phyloP scores from a whole-genome alignment of 2,888 invertebrate genomes.

The Epinotia brunnichana region DNA sequence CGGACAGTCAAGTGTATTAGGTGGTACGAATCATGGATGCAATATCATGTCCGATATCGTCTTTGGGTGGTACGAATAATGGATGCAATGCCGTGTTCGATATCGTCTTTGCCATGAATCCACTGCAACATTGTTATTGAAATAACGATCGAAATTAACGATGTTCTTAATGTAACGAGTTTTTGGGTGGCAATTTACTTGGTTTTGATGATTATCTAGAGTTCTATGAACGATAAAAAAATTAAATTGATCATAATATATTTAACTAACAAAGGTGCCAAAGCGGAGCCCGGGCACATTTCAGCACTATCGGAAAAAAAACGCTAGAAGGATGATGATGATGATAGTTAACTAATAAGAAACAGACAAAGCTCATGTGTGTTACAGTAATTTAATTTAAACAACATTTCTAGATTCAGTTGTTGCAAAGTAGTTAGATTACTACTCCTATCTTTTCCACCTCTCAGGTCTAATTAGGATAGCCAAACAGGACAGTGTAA shows the following conservation, averaged over 20 bases:
- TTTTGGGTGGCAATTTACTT: too few species aligned
- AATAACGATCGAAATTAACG: neutral
- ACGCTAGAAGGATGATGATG: too few species aligned
- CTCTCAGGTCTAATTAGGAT: conserved; percentile 23
- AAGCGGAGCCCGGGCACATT: too few species aligned
- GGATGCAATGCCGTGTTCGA: conserved; percentile 1
- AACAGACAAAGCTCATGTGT: neutral
- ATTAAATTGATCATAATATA: too few species aligned
- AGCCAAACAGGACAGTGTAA: conserved; percentile 22
- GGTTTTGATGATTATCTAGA: neutral
- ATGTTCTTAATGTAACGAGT: too few species aligned
- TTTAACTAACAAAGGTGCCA: too few species aligned
- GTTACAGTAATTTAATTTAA: neutral
- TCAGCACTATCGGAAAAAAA: too few species aligned
- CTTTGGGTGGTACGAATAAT: neutral
- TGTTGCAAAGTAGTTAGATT: neutral
- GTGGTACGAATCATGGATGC: conserved; percentile 3
- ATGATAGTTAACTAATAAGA: too few species aligned
- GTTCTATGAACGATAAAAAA: neutral
- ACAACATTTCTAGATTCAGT: neutral
- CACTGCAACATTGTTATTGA: neutral
- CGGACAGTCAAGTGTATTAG: neutral
- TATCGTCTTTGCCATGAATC: neutral
- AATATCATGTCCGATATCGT: conserved; percentile 7
- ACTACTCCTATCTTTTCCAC: conserved; percentile 6